phyloP scores from a whole-genome alignment of 2,797 vertebrate genomes.

The Chaetophractus vellerosus region DNA sequence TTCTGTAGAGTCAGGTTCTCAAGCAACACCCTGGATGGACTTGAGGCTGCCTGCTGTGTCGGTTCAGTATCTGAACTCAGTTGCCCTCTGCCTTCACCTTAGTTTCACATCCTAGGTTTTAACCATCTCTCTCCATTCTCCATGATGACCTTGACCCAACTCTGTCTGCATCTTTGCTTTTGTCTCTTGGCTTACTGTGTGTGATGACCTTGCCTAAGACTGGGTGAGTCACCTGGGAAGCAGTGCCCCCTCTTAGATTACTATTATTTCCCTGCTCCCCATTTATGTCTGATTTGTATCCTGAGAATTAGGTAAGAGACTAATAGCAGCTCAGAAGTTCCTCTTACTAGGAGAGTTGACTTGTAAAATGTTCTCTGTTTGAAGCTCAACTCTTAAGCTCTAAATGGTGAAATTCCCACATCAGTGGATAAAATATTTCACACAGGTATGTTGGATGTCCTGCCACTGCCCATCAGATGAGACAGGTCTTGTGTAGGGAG shows the following conservation, averaged over 20 bases:
- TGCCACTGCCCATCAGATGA: neutral
- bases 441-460: too few relatives aligned
- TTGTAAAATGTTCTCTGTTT: neutral
- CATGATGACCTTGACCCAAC: fast-evolving
- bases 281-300: neutral
- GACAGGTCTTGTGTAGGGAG: neutral
- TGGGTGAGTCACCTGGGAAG: fast-evolving
- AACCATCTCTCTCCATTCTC: neutral
- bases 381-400: neutral
- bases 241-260: neutral
- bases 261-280: neutral
- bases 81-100: neutral
- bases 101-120: neutral
- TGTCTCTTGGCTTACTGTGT: too few relatives aligned
- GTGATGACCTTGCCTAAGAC: neutral
- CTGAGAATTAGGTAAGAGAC: neutral
- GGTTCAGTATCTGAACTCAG: neutral
- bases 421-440: neutral
- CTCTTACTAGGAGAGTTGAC: neutral
- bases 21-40: neutral
- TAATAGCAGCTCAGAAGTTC: too few relatives aligned
- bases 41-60: neutral
- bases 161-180: neutral
- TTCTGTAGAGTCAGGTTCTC: neutral
- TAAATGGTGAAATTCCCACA: neutral